Evolutionary conservation across 2,113 vertebrate genomes (phyloP).

Genomic region (Platysternon megacephalum): DNA sequence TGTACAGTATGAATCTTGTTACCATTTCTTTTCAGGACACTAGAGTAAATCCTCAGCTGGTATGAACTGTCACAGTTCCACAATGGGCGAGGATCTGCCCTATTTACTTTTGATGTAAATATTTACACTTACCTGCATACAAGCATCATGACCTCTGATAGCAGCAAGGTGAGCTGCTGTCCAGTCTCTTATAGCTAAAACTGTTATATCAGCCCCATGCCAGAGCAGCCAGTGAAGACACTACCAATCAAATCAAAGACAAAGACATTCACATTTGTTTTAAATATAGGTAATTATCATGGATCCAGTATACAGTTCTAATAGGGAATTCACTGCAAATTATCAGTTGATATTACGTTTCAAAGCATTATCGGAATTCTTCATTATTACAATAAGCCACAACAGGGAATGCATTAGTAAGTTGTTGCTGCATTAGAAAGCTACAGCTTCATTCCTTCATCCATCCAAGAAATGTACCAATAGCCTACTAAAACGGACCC

Average conservation of each 20-base stretch:
- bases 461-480: not conserved
- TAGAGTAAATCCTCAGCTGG: not conserved
- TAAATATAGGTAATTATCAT: not conserved
- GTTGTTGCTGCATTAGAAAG: not conserved
- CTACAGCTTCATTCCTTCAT: not conserved
- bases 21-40: not conserved
- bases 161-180: slow-evolving; percentile 83
- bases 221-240: slow-evolving; percentile 87
- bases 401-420: not conserved
- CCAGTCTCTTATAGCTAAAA: slow-evolving; percentile 74
- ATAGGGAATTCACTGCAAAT: not conserved
- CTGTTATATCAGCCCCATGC: slow-evolving; percentile 77
- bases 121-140: slow-evolving; percentile 79
- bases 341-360: not conserved
- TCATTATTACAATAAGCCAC: not conserved
- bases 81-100: not conserved
- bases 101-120: rapidly evolving
- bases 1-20: not conserved
- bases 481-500: not conserved
- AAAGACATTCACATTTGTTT: not conserved
- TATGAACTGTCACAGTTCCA: not conserved
- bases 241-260: slow-evolving; percentile 54
- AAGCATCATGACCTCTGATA: slow-evolving; percentile 84
- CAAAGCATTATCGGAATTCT: not conserved
- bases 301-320: not conserved